phyloP scores from a whole-genome alignment of 2,113 vertebrate species.

The Catharus fuscescens region DNA sequence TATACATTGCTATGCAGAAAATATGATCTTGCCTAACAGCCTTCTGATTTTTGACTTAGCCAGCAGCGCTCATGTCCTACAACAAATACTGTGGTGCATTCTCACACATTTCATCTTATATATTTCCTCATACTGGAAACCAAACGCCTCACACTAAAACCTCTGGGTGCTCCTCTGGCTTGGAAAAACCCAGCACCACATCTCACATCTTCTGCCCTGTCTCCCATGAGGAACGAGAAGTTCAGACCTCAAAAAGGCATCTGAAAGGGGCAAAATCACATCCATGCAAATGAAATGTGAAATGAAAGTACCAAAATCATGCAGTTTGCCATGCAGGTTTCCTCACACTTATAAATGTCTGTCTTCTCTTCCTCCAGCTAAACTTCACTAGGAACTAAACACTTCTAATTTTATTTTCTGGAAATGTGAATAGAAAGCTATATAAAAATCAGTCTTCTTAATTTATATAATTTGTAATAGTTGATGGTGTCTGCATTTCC shows the following conservation, averaged over 20 bases:
- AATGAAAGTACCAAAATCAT: neutral
- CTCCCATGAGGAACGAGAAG: neutral
- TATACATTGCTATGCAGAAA: neutral
- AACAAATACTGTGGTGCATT: neutral
- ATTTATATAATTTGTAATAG: neutral
- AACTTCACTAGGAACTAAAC: constrained; percentile 21
- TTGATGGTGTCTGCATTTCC: neutral
- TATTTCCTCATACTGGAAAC: neutral
- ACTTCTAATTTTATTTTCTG: constrained; percentile 47
- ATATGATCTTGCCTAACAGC: neutral
- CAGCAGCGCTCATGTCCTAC: neutral
- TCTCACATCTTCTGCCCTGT: neutral
- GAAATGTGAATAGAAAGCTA: constrained; percentile 9
- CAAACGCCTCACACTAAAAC: neutral
- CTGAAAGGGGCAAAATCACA: neutral
- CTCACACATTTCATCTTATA: neutral
- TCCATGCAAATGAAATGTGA: neutral
- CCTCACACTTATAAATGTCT: neutral
- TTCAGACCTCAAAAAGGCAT: neutral
- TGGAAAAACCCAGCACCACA: neutral
- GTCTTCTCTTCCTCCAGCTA: neutral
- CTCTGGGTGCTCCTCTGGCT: neutral
- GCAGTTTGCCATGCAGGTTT: neutral
- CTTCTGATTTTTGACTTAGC: neutral
- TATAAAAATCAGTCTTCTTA: constrained; percentile 28